Percentiles rank a stretch among this genome's conserved stretches.
These are phyloP conservation scores for Pinctada fucata DNA, from an alignment of 2,888 invertebrate species.

Conservation along the genomic window DNA sequence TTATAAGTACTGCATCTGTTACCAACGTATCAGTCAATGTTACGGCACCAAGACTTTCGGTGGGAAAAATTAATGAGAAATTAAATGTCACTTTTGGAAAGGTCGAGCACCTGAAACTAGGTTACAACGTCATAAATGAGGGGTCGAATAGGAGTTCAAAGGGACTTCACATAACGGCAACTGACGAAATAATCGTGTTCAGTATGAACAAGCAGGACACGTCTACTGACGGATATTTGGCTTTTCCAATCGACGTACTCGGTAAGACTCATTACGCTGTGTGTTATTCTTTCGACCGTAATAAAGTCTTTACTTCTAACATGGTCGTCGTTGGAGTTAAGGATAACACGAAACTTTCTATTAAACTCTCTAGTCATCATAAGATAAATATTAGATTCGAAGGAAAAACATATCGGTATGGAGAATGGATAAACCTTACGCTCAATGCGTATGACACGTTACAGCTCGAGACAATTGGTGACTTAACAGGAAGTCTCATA, in stretches of 20 bases:
- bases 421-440: conserved; percentile 3
- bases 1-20: background rate
- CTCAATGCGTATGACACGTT: conserved; percentile 1
- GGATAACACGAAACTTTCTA: background rate
- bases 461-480: background rate
- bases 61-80: background rate
- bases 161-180: too few species aligned
- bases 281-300: background rate
- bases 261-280: background rate
- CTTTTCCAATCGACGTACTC: background rate
- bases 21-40: background rate
- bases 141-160: too few species aligned
- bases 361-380: background rate
- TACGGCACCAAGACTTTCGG: background rate
- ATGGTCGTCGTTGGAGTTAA: background rate
- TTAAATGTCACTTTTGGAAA: background rate
- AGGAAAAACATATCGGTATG: background rate
- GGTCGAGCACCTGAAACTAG: background rate
- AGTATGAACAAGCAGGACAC: background rate
- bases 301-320: background rate
- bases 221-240: background rate
- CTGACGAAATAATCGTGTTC: too few species aligned
- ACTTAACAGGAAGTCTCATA: conserved; percentile 7
- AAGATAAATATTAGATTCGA: background rate
- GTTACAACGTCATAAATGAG: too few species aligned